A percentile compares a stretch with the other conserved stretches of the same genome.
Conservation (phyloP, 2,113 vertebrate species). For the Thamnaconus septentrionalis region DNA sequence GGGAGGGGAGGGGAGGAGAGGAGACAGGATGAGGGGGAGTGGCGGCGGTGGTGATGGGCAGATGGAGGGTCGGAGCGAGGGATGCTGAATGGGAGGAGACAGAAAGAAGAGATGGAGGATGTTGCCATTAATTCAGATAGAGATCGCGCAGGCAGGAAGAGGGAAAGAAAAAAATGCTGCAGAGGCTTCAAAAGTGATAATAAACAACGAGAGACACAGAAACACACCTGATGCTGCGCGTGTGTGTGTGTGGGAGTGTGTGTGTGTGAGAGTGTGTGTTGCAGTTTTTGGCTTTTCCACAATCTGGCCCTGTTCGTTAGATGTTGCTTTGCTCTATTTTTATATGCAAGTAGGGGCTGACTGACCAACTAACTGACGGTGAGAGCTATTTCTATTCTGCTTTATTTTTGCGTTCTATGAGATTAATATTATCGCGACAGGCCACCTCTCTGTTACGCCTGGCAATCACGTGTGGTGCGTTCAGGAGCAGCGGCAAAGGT, state of each 20-base stretch:
- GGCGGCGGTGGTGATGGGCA: slow-evolving; percentile 46
- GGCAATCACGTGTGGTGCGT: too few species aligned
- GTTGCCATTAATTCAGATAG: slow-evolving; percentile 21
- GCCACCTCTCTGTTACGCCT: slow-evolving; percentile 6
- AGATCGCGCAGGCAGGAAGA: background rate
- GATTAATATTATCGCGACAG: slow-evolving; percentile 45
- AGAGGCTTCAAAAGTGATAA: slow-evolving; percentile 7
- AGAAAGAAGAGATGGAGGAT: background rate
- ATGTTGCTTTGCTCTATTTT: slow-evolving; percentile 82
- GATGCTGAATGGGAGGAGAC: slow-evolving; percentile 16
- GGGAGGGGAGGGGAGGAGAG: slow-evolving; percentile 9
- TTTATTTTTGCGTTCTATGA: slow-evolving; percentile 41
- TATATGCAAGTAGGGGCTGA: slow-evolving; percentile 77
- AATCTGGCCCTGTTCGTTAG: slow-evolving; percentile 57
- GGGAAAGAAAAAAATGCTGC: background rate
- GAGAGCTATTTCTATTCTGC: slow-evolving; percentile 69
- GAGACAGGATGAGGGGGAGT: slow-evolving; percentile 34
- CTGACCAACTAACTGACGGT: slow-evolving; percentile 31
- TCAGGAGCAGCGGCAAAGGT: too few species aligned
- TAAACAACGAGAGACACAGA: background rate
- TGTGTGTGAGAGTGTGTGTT: slow-evolving; percentile 7
- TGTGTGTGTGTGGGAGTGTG: slow-evolving; percentile 15
- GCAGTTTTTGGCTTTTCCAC: background rate
- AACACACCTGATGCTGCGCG: background rate
- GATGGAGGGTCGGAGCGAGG: slow-evolving; percentile 34